A percentile compares a stretch with the other conserved stretches of the same genome.
Conservation (phyloP, 2,113 vertebrate species). For the Tragelaphus scriptus region DNA sequence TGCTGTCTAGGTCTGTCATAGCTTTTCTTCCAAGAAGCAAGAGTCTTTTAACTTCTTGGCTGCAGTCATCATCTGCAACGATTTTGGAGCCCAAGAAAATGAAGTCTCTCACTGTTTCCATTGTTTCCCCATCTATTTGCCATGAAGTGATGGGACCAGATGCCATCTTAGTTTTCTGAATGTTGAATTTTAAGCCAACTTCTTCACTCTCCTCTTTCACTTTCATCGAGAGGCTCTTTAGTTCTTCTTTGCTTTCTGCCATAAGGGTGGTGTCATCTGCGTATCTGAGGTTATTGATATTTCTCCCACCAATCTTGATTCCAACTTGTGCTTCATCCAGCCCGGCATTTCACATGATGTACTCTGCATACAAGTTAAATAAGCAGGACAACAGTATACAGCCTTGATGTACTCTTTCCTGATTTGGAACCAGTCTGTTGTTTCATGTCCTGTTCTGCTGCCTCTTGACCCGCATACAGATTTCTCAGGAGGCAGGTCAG, state of each 20-base stretch:
- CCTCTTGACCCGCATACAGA: background rate
- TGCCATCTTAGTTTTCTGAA: background rate
- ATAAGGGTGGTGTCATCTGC: background rate
- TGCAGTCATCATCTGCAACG: background rate
- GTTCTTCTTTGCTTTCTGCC: background rate
- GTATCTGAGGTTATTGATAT: background rate
- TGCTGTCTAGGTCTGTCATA: background rate
- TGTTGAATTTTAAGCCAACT: background rate
- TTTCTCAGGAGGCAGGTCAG: background rate
- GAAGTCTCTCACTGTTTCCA: background rate
- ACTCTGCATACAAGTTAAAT: background rate
- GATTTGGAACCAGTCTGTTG: background rate
- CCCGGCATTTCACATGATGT: background rate
- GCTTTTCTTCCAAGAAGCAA: background rate
- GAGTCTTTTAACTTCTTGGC: background rate
- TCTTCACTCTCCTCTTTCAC: background rate
- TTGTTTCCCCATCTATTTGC: background rate
- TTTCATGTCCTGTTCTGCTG: background rate
- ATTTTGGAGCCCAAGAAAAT: background rate
- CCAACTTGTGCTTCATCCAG: background rate
- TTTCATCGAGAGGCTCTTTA: background rate
- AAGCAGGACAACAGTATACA: background rate
- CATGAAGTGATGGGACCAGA: background rate
- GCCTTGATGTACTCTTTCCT: background rate
- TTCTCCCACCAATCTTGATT: background rate